These are phyloP conservation scores for Standfussiana lucernea DNA, from an alignment of 2,888 invertebrate species.

Conservation along the genomic window DNA sequence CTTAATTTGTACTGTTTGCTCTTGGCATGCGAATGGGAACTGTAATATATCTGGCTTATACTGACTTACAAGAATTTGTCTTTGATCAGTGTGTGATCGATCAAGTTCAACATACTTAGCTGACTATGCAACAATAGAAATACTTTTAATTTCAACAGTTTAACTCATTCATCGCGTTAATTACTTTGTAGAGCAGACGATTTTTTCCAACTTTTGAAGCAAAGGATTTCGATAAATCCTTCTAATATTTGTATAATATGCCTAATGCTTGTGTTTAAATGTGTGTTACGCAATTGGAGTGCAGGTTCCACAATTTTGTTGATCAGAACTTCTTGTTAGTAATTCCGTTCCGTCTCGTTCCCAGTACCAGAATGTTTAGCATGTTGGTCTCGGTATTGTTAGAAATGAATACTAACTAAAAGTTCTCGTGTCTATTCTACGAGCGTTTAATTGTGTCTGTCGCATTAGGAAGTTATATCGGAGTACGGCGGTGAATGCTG, in stretches of 20 bases:
- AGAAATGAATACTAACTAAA: slow-evolving; percentile 45
- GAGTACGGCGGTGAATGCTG: slow-evolving; percentile 70
- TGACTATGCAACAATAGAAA: neutral
- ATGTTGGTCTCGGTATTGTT: slow-evolving; percentile 23
- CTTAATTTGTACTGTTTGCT: slow-evolving; percentile 53
- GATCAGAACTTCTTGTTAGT: neutral
- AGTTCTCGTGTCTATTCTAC: slow-evolving; percentile 54
- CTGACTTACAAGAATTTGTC: slow-evolving; percentile 52
- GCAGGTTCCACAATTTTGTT: neutral
- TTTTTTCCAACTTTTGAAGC: neutral
- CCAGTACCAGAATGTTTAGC: slow-evolving; percentile 10
- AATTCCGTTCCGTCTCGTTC: neutral
- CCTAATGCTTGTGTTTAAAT: neutral
- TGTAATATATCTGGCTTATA: slow-evolving; percentile 56
- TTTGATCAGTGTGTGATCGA: slow-evolving; percentile 41
- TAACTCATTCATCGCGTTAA: neutral
- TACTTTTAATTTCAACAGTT: neutral
- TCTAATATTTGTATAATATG: no score
- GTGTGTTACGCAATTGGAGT: neutral
- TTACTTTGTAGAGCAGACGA: neutral
- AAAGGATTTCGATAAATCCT: neutral
- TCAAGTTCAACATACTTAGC: slow-evolving; percentile 46
- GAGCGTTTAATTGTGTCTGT: slow-evolving; percentile 68
- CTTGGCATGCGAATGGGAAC: slow-evolving; percentile 37
- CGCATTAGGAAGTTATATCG: slow-evolving; percentile 72